Evolutionary conservation across 2,888 invertebrate species (phyloP).

Genomic region (Scaeva pyrastri): DNA sequence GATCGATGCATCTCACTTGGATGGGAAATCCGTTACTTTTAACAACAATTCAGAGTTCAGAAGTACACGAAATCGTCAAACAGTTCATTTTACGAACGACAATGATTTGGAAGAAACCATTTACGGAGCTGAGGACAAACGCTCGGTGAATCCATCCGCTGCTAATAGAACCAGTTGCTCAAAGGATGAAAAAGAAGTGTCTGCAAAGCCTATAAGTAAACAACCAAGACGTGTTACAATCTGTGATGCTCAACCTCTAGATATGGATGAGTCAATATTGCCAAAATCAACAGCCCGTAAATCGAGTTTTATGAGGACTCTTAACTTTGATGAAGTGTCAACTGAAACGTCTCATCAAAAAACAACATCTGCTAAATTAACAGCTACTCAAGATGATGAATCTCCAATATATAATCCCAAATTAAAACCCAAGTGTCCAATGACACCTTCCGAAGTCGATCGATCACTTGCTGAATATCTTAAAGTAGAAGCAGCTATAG

Average conservation of each 20-base stretch:
- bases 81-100: conserved; percentile 15
- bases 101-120: conserved; percentile 28
- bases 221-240: conserved; percentile 51
- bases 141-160: no score
- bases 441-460: conserved; percentile 45
- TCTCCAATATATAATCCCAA: conserved; percentile 47
- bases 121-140: background rate
- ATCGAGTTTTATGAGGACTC: conserved; percentile 56
- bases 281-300: conserved; percentile 33
- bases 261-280: conserved; percentile 38
- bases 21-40: background rate
- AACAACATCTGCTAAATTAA: background rate
- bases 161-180: background rate
- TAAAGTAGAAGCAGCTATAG: conserved; percentile 48
- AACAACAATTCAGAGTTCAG: background rate
- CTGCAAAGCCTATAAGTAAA: conserved; percentile 2
- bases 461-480: conserved; percentile 61
- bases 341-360: background rate
- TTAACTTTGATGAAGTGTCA: conserved; percentile 52
- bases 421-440: background rate
- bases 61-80: background rate
- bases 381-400: background rate
- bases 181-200: background rate
- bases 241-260: conserved; percentile 11
- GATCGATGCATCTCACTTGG: background rate